Conservation (phyloP, 2,888 invertebrate species). For the Serrognathus titanus region DNA sequence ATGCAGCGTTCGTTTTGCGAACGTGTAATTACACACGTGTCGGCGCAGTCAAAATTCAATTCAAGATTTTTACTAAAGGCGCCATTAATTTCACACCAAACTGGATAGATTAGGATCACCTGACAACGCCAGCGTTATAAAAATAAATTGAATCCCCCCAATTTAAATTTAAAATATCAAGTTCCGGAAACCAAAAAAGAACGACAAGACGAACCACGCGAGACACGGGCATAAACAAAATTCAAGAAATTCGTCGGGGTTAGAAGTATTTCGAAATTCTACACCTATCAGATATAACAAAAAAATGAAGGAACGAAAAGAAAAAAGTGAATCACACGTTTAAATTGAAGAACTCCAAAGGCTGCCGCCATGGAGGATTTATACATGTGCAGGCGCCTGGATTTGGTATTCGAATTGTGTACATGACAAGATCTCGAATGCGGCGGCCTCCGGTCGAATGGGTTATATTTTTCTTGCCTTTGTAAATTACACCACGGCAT, state of each 20-base stretch:
- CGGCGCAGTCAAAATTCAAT: too few relatives aligned
- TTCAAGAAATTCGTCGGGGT: slow-evolving; percentile 4
- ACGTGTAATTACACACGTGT: too few relatives aligned
- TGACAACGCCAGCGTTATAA: too few relatives aligned
- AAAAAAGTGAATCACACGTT: slow-evolving; percentile 19
- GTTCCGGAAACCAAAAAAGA: slow-evolving; percentile 16
- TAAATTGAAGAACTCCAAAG: slow-evolving; percentile 18
- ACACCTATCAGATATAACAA: slow-evolving; percentile 18
- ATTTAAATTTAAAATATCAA: slow-evolving; percentile 14
- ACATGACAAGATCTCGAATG: slow-evolving; percentile 18
- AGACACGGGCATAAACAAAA: neutral
- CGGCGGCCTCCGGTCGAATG: neutral
- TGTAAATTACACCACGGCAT: slow-evolving; percentile 1
- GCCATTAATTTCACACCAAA: too few relatives aligned
- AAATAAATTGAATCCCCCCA: neutral
- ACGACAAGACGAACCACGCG: neutral
- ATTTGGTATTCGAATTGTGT: slow-evolving; percentile 27
- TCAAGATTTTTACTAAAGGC: too few relatives aligned
- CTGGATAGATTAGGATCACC: too few relatives aligned
- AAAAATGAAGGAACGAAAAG: slow-evolving; percentile 3
- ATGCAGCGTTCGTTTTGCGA: too few relatives aligned
- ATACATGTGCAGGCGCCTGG: slow-evolving; percentile 23
- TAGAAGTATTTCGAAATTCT: slow-evolving; percentile 17
- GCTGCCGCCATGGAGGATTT: slow-evolving; percentile 18
- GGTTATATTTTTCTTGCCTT: neutral